These are phyloP conservation scores for Rhizomys pruinosus DNA, from an alignment of 2,113 vertebrate genomes.

Conservation along the genomic window DNA sequence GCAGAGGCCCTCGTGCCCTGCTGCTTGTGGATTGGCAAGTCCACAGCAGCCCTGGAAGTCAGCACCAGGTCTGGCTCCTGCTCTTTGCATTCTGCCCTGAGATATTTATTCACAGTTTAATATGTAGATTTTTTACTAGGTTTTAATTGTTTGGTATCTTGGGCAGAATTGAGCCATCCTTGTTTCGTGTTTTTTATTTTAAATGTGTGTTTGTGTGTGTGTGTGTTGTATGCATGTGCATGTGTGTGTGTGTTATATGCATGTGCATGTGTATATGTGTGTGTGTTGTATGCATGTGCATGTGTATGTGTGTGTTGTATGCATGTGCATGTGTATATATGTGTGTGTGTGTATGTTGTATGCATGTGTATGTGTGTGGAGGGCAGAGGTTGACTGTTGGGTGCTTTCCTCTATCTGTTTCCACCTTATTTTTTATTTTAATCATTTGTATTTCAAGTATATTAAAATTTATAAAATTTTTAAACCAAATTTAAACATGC, in stretches of 20 bases:
- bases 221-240: background rate
- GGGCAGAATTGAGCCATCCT: background rate
- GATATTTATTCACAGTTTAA: background rate
- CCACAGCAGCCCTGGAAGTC: background rate
- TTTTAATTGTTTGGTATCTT: background rate
- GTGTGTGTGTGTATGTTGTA: no score
- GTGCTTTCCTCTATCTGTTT: background rate
- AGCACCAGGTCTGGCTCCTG: background rate
- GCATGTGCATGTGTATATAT: no score
- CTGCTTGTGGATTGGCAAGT: background rate
- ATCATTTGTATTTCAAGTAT: background rate
- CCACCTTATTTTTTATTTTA: background rate
- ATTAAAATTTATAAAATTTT: no score
- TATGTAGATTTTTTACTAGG: background rate
- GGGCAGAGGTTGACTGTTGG: background rate
- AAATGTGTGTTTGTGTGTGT: no score
- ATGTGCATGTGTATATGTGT: no score
- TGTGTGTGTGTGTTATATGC: background rate
- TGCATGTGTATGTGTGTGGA: no score
- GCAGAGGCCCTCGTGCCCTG: rapidly evolving
- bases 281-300: no score
- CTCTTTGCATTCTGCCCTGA: background rate
- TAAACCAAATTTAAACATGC: slow-evolving; percentile 54
- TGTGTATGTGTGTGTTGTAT: no score
- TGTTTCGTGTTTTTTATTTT: background rate